Evolutionary conservation across 2,113 vertebrate species (phyloP).

Genomic region (Ciconia boyciana): DNA sequence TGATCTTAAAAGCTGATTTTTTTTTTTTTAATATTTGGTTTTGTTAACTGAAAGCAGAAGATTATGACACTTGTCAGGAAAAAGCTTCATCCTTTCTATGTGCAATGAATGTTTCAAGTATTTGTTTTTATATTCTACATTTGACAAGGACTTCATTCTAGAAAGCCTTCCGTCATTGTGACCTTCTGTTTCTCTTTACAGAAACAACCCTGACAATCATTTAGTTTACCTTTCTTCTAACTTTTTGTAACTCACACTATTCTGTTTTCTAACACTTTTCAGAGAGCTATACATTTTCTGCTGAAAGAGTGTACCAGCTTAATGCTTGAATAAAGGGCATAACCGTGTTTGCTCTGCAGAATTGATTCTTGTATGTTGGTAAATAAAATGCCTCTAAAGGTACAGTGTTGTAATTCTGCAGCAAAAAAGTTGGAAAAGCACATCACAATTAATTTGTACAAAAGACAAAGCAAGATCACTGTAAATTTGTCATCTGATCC

Average conservation of each 20-base stretch:
- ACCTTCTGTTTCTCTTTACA: neutral
- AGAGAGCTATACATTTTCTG: neutral
- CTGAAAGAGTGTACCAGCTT: neutral
- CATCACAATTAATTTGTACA: constrained; percentile 54
- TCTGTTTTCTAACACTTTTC: neutral
- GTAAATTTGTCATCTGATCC: constrained; percentile 53
- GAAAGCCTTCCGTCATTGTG: neutral
- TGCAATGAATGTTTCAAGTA: neutral
- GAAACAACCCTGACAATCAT: neutral
- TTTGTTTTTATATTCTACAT: neutral
- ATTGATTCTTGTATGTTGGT: neutral
- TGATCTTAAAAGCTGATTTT: neutral
- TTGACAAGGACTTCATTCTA: neutral
- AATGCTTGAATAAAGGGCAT: neutral
- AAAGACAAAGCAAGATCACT: constrained; percentile 43
- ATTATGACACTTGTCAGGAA: neutral
- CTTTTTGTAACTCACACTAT: neutral
- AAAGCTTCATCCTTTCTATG: neutral
- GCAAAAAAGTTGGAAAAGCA: constrained; percentile 25
- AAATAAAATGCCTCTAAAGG: constrained; percentile 49
- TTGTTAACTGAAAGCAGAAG: neutral
- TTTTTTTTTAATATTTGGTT: neutral
- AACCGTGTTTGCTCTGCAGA: neutral
- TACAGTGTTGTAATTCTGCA: constrained; percentile 6
- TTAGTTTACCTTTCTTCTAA: neutral